Base-by-base conservation (phyloP, 2,113 vertebrate genomes). In the Echinops telfairi region DNA sequence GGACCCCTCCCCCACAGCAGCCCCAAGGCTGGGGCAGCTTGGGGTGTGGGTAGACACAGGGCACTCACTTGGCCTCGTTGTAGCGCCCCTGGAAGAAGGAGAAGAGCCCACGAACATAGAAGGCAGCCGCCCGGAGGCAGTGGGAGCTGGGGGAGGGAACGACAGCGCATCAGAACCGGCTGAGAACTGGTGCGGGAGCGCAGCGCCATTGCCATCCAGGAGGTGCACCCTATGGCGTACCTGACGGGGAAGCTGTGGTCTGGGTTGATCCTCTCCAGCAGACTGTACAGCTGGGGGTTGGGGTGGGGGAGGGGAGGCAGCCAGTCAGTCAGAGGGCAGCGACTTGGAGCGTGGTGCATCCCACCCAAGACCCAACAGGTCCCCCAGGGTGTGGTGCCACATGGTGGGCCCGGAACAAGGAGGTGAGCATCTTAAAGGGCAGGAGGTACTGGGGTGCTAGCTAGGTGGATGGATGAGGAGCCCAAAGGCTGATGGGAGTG, bases 41-140 rank as follows among this genome's bases (percentile, higher is more conserved):
- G 14, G 36, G 22, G 36, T 36, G 38, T 66, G 7, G 33, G 22
- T 10, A 4, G 66, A 38, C 36, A 23, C 29, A 68, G 33, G 33
- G 16, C 84, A 98, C 99, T 97, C 98, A 99, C 99, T 99, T 99
- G 93, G 99, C 99, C 97, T 99, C 99, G 0, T 99, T 99, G 98
- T 99, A 99, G 82, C 99, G 99, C 83, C 99, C 99, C 97, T 99
- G 99, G 94, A 99, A 99, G 96, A 99, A 99, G 97, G 99, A 99
- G 96, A 99, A 98, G 38, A 99, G 99, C 12, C 99, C 99, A 4
- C 99, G 98, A 97, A 99, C 99, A 93, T 99, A 99, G 97, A 99
- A 99, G 5, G 99, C 99, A 0, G 99, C 99, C 0, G 99, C 99
- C 8, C 99, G 98, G 1, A 99, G 98, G 88, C 99, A 99, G 94